These are phyloP conservation scores for Proterorhinus semilunaris DNA, from an alignment of 2,113 vertebrate species.

Conservation along the genomic window DNA sequence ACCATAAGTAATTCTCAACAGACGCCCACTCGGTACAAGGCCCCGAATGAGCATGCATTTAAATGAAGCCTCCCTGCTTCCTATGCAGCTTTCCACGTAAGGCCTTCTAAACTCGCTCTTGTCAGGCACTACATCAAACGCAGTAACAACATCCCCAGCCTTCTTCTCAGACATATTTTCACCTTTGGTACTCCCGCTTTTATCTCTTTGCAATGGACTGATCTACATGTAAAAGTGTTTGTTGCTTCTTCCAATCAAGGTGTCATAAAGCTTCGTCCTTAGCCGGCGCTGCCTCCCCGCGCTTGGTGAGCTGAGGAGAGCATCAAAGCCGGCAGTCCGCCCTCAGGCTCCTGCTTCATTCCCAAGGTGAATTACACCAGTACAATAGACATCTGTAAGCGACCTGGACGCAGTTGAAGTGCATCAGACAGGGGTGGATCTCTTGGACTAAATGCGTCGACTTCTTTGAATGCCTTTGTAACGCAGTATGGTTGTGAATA, in stretches of 20 bases:
- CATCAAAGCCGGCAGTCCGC: conserved; percentile 69
- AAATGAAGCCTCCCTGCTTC: conserved; percentile 70
- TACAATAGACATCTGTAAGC: conserved; percentile 12
- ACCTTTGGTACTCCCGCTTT: conserved; percentile 66
- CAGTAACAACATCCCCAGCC: conserved; percentile 68
- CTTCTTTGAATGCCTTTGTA: neutral
- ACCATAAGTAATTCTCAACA: conserved; percentile 73
- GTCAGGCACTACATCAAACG: conserved; percentile 78
- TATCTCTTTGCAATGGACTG: conserved; percentile 71
- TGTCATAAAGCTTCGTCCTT: conserved; percentile 53
- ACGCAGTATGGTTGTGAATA: neutral
- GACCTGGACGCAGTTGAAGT: conserved; percentile 41
- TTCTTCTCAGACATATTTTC: conserved; percentile 71
- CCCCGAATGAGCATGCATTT: conserved; percentile 74
- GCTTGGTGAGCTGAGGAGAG: conserved; percentile 64
- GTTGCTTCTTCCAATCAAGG: conserved; percentile 65
- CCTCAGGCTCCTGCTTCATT: conserved; percentile 66
- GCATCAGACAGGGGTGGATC: conserved; percentile 3
- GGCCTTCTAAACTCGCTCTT: conserved; percentile 76
- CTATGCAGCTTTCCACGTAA: conserved; percentile 59
- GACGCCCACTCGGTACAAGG: conserved; percentile 62
- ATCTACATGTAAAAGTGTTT: conserved; percentile 65
- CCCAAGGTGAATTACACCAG: conserved; percentile 26
- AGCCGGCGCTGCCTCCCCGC: conserved; percentile 46
- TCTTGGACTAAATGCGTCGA: neutral